A percentile compares a stretch with the other conserved stretches of the same genome.
These are phyloP conservation scores for Antheraea pernyi DNA, from an alignment of 1,140 invertebrate genomes.

Conservation along the genomic window DNA sequence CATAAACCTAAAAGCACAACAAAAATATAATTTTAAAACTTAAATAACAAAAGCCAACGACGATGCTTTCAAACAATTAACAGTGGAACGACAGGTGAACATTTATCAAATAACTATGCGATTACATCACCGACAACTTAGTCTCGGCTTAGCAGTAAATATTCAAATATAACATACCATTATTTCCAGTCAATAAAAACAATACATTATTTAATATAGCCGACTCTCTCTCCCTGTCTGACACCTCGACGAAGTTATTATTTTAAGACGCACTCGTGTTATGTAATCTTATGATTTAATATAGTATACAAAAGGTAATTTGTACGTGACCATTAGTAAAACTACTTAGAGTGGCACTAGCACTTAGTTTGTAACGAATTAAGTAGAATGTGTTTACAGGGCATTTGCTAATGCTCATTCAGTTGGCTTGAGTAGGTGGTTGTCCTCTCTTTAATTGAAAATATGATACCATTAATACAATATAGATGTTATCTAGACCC, in stretches of 20 bases:
- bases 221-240: not conserved
- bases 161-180: not conserved
- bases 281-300: not conserved
- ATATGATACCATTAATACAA: too few relatives aligned
- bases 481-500: too few relatives aligned
- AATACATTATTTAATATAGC: not conserved
- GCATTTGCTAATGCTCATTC: too few relatives aligned
- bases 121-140: not conserved
- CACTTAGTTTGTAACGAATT: too few relatives aligned
- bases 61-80: not conserved
- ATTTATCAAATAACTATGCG: not conserved
- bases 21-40: too few relatives aligned
- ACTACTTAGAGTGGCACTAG: too few relatives aligned
- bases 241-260: not conserved
- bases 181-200: not conserved
- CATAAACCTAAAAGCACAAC: too few relatives aligned
- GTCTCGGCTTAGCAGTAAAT: not conserved
- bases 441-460: too few relatives aligned
- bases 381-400: too few relatives aligned
- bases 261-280: not conserved
- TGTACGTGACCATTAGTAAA: too few relatives aligned
- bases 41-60: not conserved
- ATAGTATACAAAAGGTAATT: not conserved
- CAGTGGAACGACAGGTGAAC: not conserved
- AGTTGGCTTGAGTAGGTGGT: too few relatives aligned